A percentile compares a stretch with the other conserved stretches of the same genome.
These are phyloP conservation scores for Pantelozetes paolii DNA, from an alignment of 2,888 invertebrate genomes.

Conservation along the genomic window DNA sequence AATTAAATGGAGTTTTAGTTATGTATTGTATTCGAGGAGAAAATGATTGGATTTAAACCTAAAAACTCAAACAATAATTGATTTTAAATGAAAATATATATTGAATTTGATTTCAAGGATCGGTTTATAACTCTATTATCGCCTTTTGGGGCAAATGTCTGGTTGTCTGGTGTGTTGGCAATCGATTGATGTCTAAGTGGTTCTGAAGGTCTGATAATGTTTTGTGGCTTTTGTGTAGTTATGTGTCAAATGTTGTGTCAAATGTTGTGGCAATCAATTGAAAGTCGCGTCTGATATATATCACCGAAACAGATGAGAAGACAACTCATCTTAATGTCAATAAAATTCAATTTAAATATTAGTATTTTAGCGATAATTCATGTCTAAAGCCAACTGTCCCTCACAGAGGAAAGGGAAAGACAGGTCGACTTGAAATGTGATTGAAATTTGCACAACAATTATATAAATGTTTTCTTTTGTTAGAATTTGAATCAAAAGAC, in stretches of 20 bases:
- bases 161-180: neutral
- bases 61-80: neutral
- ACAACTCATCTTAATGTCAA: conserved; percentile 8
- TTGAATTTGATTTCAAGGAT: conserved; percentile 10
- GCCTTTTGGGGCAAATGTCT: conserved; percentile 27
- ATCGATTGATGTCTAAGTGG: neutral
- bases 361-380: conserved; percentile 17
- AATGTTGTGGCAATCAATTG: conserved; percentile 27
- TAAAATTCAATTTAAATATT: neutral
- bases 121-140: conserved; percentile 22
- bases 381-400: neutral
- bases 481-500: conserved; percentile 23
- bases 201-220: neutral
- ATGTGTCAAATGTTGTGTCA: conserved; percentile 1
- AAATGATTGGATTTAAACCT: conserved; percentile 17
- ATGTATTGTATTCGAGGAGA: neutral
- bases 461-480: conserved; percentile 10
- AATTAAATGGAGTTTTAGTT: neutral
- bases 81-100: no score
- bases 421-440: neutral
- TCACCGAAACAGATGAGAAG: conserved; percentile 23
- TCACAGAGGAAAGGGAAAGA: neutral
- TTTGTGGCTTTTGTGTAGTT: neutral
- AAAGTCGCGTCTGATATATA: conserved; percentile 13
- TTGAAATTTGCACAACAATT: conserved; percentile 22